Conservation (phyloP, 2,888 invertebrate species). For the Rosalia funebris region DNA sequence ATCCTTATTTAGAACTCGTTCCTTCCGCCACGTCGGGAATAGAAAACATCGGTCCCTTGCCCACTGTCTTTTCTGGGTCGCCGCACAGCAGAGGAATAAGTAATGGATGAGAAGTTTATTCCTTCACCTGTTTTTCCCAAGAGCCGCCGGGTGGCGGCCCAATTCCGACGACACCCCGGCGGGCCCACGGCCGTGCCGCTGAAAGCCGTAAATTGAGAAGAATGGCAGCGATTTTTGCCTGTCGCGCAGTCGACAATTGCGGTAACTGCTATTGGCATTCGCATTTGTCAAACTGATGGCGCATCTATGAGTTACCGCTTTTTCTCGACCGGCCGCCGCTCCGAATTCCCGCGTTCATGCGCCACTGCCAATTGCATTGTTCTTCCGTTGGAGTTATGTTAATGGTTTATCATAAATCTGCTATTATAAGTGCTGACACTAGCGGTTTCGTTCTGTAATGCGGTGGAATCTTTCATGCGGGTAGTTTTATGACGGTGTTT, state of each 20-base stretch:
- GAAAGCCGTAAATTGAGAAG: conserved; percentile 52
- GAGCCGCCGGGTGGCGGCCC: conserved; percentile 12
- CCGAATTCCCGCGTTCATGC: conserved; percentile 31
- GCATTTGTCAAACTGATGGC: conserved; percentile 52
- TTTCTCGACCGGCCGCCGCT: conserved; percentile 21
- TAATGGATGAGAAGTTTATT: conserved; percentile 31
- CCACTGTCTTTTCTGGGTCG: conserved; percentile 39
- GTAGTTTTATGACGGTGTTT: conserved; percentile 22
- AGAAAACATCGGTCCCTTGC: conserved; percentile 27
- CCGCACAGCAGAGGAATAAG: conserved; percentile 38
- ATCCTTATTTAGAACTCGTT: not conserved
- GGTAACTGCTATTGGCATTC: conserved; percentile 56
- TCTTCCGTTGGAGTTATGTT: conserved; percentile 45
- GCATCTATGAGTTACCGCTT: conserved; percentile 14
- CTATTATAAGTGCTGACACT: conserved; percentile 27
- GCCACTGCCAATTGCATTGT: conserved; percentile 42
- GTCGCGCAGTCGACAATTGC: conserved; percentile 48
- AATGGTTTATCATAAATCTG: conserved; percentile 46
- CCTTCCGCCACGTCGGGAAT: not conserved
- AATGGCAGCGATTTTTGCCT: conserved; percentile 53
- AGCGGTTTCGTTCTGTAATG: conserved; percentile 11
- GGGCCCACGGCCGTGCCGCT: conserved; percentile 34
- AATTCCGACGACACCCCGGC: conserved; percentile 16
- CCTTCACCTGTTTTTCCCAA: conserved; percentile 20
- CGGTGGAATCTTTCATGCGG: conserved; percentile 11